Evolutionary conservation across 1,140 invertebrate species (phyloP).

Genomic region (Nasonia giraulti): DNA sequence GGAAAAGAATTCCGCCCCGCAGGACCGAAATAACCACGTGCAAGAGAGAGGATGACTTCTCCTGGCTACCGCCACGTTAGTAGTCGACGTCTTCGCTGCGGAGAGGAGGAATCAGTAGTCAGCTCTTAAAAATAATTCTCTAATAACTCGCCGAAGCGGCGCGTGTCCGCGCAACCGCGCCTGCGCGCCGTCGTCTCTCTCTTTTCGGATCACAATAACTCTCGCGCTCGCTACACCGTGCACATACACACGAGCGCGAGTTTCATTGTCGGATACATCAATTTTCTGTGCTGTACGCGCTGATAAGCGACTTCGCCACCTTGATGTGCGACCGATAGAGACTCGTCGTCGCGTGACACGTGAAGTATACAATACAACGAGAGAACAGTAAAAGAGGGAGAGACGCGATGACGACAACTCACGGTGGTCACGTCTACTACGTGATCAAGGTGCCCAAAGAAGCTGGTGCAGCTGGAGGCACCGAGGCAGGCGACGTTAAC

Average conservation of each 20-base stretch:
- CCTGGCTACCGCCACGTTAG: background rate
- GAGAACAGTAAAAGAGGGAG: background rate
- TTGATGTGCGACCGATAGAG: conserved; percentile 9
- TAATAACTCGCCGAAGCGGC: background rate
- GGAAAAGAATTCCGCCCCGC: conserved; percentile 34
- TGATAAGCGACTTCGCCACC: background rate
- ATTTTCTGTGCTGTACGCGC: background rate
- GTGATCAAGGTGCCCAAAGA: conserved; percentile 79
- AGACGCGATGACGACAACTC: conserved; percentile 74
- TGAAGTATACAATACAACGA: background rate
- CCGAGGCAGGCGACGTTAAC: conserved; percentile 57
- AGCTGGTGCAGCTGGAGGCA: conserved; percentile 32
- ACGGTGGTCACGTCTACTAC: conserved; percentile 80
- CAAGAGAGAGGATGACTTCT: conserved; percentile 5
- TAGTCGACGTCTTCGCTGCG: background rate
- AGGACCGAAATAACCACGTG: conserved; percentile 45
- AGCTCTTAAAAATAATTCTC: conserved; percentile 31
- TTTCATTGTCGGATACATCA: too few relatives aligned
- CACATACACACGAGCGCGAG: too few relatives aligned
- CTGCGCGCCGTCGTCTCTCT: background rate
- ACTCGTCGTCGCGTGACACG: background rate
- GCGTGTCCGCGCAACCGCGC: background rate
- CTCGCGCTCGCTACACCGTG: background rate
- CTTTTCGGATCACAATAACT: background rate
- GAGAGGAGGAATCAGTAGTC: conserved; percentile 5